Conservation (phyloP, 2,113 vertebrate species). For the Micromys minutus region DNA sequence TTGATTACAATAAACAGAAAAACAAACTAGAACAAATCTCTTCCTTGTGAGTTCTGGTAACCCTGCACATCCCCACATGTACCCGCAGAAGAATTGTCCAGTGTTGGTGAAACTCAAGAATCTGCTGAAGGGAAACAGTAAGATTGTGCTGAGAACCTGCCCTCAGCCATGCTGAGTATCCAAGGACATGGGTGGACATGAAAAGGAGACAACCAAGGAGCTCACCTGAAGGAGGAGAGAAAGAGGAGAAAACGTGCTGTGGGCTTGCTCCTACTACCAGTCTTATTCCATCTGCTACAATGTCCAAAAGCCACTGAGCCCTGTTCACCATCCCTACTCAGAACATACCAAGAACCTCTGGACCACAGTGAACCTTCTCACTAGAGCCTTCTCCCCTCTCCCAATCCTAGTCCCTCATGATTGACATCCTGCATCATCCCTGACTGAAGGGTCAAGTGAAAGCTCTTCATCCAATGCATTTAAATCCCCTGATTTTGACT, state of each 20-base stretch:
- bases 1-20: not conserved
- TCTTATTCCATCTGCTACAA: not conserved
- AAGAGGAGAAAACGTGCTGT: not conserved
- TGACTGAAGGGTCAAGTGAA: not conserved
- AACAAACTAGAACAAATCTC: not conserved
- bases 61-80: not conserved
- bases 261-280: not conserved
- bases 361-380: not conserved
- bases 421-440: not conserved
- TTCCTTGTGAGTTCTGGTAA: not conserved
- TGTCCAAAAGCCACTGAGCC: not conserved
- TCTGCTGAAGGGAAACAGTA: not conserved
- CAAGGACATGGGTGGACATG: not conserved
- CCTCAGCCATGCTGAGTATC: not conserved
- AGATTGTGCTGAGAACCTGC: not conserved
- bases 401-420: not conserved
- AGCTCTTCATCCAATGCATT: not conserved
- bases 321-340: not conserved
- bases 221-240: not conserved
- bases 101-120: not conserved
- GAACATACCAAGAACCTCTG: not conserved
- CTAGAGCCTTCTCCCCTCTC: not conserved
- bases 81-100: not conserved
- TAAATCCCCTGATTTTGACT: not conserved
- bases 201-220: not conserved